Base-by-base conservation (phyloP, 2,113 vertebrate genomes). In the Nannospalax galili region DNA sequence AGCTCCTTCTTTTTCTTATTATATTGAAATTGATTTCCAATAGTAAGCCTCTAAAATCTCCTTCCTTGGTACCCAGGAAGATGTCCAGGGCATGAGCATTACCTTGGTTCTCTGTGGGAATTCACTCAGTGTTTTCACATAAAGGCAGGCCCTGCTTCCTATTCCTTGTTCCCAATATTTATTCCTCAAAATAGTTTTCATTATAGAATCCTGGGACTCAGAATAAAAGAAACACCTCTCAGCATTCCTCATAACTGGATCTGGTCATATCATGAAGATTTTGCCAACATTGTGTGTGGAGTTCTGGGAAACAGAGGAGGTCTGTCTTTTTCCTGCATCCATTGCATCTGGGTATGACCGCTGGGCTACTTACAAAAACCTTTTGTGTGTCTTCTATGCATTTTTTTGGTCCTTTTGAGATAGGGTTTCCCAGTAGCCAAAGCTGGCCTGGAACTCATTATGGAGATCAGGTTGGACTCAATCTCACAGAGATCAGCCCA, bases 11-110 rank as follows among this genome's bases (percentile, higher is more conserved):
- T 69, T 84, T 84, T 67, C 11, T 84, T 84, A 35, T 24, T 48
- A 52, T 48, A 84, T 45, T 32, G 20, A 70, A 94, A 90, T 48
- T 78, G 84, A 95, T 95, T 96, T 85, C 75, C 28, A 84, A 96
- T 5, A 75, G 1, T 35, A 77, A 70, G 9, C 52, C n/a, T 87
- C 5, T 72, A 32, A 80, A 70, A 80, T 86, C 28, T 65, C 78
- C n/a, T 74, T 16, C 22, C 7, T 78, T n/a, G 58, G 15, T 78
- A 45, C 52, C 8, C 17, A 58, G 77, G 65, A 78, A 58, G 62
- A 48, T 58, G 16, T 92, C 48, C 48, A 19, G n/a, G 35, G 26
- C 75, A 40, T 62, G 70, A 48, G 35, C 9, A 24, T 42, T 26
- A 72, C 17, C 42, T 92, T 79, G 65, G 48, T 72, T 89, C n/a